A percentile compares a stretch with the other conserved stretches of the same genome.
These are phyloP conservation scores for Oncopeltus fasciatus DNA, from an alignment of 1,140 invertebrate species.

Conservation along the genomic window DNA sequence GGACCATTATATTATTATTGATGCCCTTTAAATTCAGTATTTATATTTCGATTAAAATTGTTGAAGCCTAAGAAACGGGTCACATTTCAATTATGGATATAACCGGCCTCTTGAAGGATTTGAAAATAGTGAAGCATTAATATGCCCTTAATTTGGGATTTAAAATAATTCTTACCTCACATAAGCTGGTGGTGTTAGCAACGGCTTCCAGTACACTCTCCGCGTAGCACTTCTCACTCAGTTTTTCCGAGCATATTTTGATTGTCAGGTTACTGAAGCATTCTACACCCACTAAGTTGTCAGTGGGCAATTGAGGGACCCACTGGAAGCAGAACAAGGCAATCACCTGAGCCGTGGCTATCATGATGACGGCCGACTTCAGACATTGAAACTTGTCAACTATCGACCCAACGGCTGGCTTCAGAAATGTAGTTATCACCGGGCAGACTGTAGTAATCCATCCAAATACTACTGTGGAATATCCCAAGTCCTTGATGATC, in stretches of 20 bases:
- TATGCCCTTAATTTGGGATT: too few species aligned
- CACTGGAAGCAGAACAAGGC: not conserved
- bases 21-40: too few species aligned
- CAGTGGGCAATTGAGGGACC: not conserved
- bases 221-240: not conserved
- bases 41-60: too few species aligned
- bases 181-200: not conserved
- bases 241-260: not conserved
- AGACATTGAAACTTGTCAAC: not conserved
- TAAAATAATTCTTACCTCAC: not conserved
- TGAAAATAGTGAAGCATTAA: too few species aligned
- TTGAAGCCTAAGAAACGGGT: too few species aligned
- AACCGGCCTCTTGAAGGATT: too few species aligned
- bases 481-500: constrained; percentile 11
- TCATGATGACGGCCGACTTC: not conserved
- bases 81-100: too few species aligned
- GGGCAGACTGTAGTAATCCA: not conserved
- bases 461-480: not conserved
- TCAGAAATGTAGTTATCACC: not conserved
- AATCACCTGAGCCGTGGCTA: not conserved
- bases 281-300: not conserved
- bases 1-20: too few species aligned
- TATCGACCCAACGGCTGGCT: not conserved
- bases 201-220: not conserved
- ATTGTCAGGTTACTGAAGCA: not conserved